A percentile compares a stretch with the other conserved stretches of the same genome.
Conservation (phyloP, 2,888 invertebrate species). For the Minunthozetes semirufus region DNA sequence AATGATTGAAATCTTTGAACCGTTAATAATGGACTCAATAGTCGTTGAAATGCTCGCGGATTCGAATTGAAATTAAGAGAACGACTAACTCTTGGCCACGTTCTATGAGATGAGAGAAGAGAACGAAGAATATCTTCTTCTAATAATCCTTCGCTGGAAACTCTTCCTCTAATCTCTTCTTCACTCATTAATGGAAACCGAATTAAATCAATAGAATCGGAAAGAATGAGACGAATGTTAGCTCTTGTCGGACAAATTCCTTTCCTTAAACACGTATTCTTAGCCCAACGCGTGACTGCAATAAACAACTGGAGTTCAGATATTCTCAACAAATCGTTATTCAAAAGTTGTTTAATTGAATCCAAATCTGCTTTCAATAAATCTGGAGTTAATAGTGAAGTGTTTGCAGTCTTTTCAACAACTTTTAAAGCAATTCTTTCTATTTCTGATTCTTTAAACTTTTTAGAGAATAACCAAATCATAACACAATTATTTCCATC, state of each 20-base stretch:
- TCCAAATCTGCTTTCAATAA: conserved; percentile 13
- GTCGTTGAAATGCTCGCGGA: conserved; percentile 19
- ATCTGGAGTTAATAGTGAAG: background rate
- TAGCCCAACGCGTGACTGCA: conserved; percentile 31
- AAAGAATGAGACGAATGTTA: conserved; percentile 7
- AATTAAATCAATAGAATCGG: background rate
- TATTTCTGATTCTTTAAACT: background rate
- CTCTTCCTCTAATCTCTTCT: conserved; percentile 23
- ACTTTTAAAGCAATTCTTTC: background rate
- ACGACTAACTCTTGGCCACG: conserved; percentile 16
- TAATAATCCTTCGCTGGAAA: conserved; percentile 26
- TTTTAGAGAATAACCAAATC: conserved; percentile 18
- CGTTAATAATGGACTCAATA: background rate
- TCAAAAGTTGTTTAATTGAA: background rate
- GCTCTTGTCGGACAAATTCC: conserved; percentile 26
- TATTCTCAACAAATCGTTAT: conserved; percentile 20
- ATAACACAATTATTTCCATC: background rate
- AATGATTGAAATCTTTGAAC: conserved; percentile 25
- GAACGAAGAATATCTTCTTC: conserved; percentile 26
- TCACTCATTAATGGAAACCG: conserved; percentile 35
- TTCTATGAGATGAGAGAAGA: background rate
- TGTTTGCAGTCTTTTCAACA: conserved; percentile 2
- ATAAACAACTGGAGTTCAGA: conserved; percentile 15
- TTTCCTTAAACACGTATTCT: conserved; percentile 17
- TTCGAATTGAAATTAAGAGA: background rate